Base-by-base conservation (phyloP, 2,797 vertebrate genomes). In the Kryptopterus vitreolus region DNA sequence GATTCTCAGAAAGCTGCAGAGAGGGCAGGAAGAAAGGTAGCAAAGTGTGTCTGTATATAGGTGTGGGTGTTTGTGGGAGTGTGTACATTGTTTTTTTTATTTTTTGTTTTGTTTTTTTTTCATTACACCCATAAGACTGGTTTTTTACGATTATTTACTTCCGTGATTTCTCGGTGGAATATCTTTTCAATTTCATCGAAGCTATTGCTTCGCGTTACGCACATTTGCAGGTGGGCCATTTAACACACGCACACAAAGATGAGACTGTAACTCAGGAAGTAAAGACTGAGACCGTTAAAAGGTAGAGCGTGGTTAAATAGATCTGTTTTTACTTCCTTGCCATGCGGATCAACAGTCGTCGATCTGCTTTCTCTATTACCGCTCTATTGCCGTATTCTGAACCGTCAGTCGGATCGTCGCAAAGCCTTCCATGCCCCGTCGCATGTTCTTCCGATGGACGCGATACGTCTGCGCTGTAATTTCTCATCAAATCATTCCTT, bases 1-100 rank as follows among this genome's bases (percentile, higher is more conserved):
- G 87, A 80, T 93, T 94, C 92, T 92, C 84, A 88, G 92, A 93
- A 92, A 88, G 90, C 88, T 91, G 90, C 90, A 89, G 81, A 86
- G 87, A 86, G 82, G 84, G 87, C 89, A 89, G 90, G 89, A 92
- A 90, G 90, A 87, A 88, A 89, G 89, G 89, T 91, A 80, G 87
- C 70, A 79, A 53, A 73, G 81, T 86, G 52, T 76, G 75, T 81
- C 61, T 84, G 77, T 82, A 53, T 76, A 33, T 83, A 80, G 68
- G 72, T 81, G 83, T 81, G 69, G 72, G 53, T 79, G 82, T 78
- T 26, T 82, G 85, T 74, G 79, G 77, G 63, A 73, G 78, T 83
- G 71, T 83, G 33, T 79, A 53, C 72, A 35, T 46, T 75, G 57
- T 79, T 63, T 83, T 63, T 43, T 43, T n/a, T n/a, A n/a, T n/a